phyloP scores from a whole-genome alignment of 2,113 vertebrate genomes.

The Lampris megalopsis region DNA sequence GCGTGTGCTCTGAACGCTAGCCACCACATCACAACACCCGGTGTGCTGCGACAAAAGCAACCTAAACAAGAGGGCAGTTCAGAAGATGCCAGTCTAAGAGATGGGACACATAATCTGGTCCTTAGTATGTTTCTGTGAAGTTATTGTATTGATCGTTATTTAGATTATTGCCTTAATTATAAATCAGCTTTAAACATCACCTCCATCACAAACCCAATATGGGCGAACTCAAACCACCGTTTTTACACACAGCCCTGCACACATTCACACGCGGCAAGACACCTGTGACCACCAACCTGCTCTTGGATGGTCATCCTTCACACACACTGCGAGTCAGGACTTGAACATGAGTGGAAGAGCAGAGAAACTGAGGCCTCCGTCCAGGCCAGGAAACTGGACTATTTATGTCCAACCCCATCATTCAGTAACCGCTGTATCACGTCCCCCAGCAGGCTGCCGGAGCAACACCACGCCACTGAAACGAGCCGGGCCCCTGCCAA shows the following conservation, averaged over 20 bases:
- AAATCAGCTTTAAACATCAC: conserved; percentile 12
- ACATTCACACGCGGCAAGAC: conserved; percentile 10
- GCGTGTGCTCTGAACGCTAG: no score
- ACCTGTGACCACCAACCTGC: conserved; percentile 17
- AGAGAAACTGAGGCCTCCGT: background rate
- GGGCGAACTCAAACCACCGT: conserved; percentile 60
- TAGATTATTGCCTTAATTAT: conserved; percentile 20
- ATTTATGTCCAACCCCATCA: background rate
- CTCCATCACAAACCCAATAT: conserved; percentile 73
- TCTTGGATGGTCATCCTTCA: background rate
- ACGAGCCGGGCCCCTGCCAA: conserved; percentile 7
- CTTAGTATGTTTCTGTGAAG: background rate
- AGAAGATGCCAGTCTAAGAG: background rate
- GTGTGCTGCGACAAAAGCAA: no score
- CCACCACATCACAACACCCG: no score
- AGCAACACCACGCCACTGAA: conserved; percentile 1
- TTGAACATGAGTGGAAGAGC: conserved; percentile 15
- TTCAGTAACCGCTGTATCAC: no score
- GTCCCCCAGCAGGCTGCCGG: no score
- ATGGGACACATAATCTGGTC: background rate
- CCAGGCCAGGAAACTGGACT: no score
- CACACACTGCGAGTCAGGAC: conserved; percentile 28
- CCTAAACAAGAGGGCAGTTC: background rate
- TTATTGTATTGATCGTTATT: conserved; percentile 11
- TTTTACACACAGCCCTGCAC: background rate